Percentiles rank a stretch among this genome's conserved stretches.
These are phyloP conservation scores for Periphyllus acericola DNA, from an alignment of 2,888 invertebrate genomes.

Conservation along the genomic window DNA sequence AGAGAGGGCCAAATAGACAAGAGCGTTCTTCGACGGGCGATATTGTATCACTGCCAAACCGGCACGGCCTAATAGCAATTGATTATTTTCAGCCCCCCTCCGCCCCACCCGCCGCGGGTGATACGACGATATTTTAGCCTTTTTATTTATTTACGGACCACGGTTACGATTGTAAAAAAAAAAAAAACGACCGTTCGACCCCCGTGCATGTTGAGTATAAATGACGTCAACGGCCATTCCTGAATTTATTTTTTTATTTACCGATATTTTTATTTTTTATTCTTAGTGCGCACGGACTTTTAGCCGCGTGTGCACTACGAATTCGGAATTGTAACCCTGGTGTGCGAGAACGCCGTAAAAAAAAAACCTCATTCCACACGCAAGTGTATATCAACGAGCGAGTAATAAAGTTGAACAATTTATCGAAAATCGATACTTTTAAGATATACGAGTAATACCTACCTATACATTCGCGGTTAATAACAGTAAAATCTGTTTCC, in stretches of 20 bases:
- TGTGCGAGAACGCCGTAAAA: not conserved
- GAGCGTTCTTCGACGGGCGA: not conserved
- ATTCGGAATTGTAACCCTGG: not conserved
- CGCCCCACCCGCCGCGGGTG: not conserved
- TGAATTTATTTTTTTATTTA: not conserved
- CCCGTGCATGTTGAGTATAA: not conserved
- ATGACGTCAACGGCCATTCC: not conserved
- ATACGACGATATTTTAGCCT: not conserved
- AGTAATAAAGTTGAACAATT: not conserved
- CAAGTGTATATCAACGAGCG: not conserved
- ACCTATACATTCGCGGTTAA: not conserved
- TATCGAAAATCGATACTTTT: not conserved
- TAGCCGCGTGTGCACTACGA: not conserved
- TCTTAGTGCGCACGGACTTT: not conserved
- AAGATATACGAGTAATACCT: no score
- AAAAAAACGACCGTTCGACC: conserved; percentile 8
- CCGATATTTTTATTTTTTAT: not conserved
- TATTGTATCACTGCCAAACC: conserved; percentile 51
- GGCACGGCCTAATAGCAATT: conserved; percentile 34
- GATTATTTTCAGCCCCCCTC: conserved; percentile 41
- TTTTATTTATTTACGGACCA: conserved; percentile 26
- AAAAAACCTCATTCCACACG: not conserved
- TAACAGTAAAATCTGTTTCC: not conserved
- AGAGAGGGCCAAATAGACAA: conserved; percentile 8
- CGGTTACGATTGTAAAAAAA: not conserved